Base-by-base conservation (phyloP, 1,140 invertebrate species). In the Homalodisca vitripennis region DNA sequence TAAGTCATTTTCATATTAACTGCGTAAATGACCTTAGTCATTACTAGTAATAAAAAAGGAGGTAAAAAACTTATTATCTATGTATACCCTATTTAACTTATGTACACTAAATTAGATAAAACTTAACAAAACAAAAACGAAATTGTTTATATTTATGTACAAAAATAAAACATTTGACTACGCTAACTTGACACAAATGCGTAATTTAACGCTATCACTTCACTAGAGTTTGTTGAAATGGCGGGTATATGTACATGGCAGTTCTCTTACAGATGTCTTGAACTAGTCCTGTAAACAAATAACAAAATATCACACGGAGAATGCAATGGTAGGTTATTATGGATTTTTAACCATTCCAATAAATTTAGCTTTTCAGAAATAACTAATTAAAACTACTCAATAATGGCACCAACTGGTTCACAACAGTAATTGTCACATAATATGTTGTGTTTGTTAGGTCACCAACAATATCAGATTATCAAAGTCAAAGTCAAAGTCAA, bases 141-240 rank as follows among this genome's bases (percentile, higher is more conserved):
- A 60, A 27, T 12, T 29, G 22, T 60, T 60, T 60, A 27, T 27
- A 3, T 27, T 60, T 60, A 60, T 60, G 27, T 60, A 60, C 55
- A 60, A 60, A 60, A 60, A 60, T 60, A 60, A 60, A 60, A 60
- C 55, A 60, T 60, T 60, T 60, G 24, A 27, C 55, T 60, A 60
- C 26, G 10, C 55, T 60, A 60, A 10, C 6, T 30, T 22, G 6
- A n/a, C 13, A n/a, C 48, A 53, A 24, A n/a, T 53, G 12, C 6
- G 20, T 12, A 6, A 22, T 27, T 27, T n/a, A 27, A 3, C 55
- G 14, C 26, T 60, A 60, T 60, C 22, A 60, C 55, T 60, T 60
- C 55, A 60, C 55, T 60, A 26, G 48, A 51, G 24, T 60, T 27
- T 3, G 14, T 53, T 20, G 22, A 20, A 41, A 41, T 12, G 55